phyloP scores from a whole-genome alignment of 1,140 invertebrate genomes.

The Calephelis nemesis region DNA sequence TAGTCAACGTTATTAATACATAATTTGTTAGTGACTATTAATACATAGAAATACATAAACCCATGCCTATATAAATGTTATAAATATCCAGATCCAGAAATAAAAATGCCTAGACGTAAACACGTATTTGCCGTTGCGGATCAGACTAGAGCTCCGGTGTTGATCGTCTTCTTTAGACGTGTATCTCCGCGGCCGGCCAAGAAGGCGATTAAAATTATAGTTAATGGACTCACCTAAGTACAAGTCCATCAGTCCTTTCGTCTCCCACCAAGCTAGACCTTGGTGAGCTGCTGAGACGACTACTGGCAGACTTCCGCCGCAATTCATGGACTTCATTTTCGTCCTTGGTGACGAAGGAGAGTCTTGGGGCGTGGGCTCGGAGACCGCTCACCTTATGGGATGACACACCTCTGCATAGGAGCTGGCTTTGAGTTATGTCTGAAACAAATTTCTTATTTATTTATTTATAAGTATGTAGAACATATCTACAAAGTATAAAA shows the following conservation, averaged over 20 bases:
- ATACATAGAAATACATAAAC: no score
- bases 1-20: no score
- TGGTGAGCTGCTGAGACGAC: conserved; percentile 74
- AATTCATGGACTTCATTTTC: conserved; percentile 65
- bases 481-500: no score
- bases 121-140: background rate
- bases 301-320: conserved; percentile 81
- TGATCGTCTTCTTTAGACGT: no score
- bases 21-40: no score
- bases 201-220: no score
- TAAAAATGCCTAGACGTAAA: background rate
- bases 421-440: conserved; percentile 65
- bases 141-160: background rate
- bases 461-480: no score
- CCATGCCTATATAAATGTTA: no score
- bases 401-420: conserved; percentile 58
- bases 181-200: no score
- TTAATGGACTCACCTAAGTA: conserved; percentile 56
- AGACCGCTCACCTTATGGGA: conserved; percentile 61
- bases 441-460: conserved; percentile 27
- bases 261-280: conserved; percentile 56
- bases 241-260: conserved; percentile 53
- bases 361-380: conserved; percentile 64
- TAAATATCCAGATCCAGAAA: no score
- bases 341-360: conserved; percentile 80